Base-by-base conservation (phyloP, 2,113 vertebrate genomes). In the Calonectris borealis region DNA sequence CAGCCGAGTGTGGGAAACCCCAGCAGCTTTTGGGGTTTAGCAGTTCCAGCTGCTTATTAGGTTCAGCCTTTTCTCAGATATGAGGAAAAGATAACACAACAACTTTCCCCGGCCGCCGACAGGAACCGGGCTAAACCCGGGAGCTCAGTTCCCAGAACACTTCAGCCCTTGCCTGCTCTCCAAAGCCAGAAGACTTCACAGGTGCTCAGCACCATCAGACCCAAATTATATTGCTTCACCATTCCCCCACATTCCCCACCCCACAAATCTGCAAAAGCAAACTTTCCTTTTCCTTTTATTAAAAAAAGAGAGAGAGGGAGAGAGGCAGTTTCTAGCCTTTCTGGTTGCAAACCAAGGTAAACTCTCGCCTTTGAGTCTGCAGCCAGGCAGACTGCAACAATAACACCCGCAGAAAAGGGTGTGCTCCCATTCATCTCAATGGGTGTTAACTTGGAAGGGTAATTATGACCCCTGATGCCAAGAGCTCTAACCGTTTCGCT, bases 281-380 rank as follows among this genome's bases (percentile, higher is more conserved):
- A 34, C 14, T 70, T 94, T 61, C 17, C 17, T 80, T 84, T 81
- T 60, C 60, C 38, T 75, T 83, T 72, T 36, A 57, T 49, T 77
- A 13, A 73, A 31, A 5, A 20, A 1, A 13, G 1, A 25, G 13
- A 54, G 26, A 46, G 17, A 29, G 61, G 6, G 61, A 52, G 51
- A 55, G 77, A 52, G 62, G 81, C 5, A 0, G 10, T 90, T 95
- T 77, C 46, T 38, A 80, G 75, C 64, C 51, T 90, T 94, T 91
- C 94, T 96, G 95, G 91, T 96, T 94, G 84, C 94, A 97, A 94
- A 96, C 95, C 94, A 95, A 97, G 91, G 89, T 94, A 97, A 97
- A 96, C 91, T 87, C 83, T 81, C 0, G 9, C 60, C 58, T 94
- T 75, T 75, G 84, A 86, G 78, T 48, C 70, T 75, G 26, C 78